These are phyloP conservation scores for Drosophila yakuba DNA, from an alignment of 1,140 invertebrate genomes.

Conservation along the genomic window DNA sequence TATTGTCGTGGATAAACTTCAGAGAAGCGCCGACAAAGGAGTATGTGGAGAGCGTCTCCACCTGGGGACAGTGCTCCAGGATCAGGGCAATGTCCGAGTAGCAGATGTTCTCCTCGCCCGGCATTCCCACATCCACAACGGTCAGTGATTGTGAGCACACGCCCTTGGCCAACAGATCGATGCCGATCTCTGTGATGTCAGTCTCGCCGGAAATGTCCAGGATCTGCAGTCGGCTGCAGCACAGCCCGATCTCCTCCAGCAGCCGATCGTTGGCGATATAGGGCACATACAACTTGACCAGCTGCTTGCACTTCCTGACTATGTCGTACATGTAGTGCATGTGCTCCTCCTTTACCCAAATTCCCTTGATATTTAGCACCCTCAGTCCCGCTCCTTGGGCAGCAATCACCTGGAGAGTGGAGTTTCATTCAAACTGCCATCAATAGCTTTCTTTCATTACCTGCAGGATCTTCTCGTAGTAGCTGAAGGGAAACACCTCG, in stretches of 20 bases:
- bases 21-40: constrained; percentile 88
- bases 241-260: constrained; percentile 86
- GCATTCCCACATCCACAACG: constrained; percentile 88
- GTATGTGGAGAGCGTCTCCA: constrained; percentile 87
- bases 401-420: constrained; percentile 85
- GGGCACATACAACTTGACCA: constrained; percentile 87
- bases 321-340: constrained; percentile 87
- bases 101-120: constrained; percentile 88
- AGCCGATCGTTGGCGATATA: constrained; percentile 89
- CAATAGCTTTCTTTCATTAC: constrained; percentile 76
- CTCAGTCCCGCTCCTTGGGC: constrained; percentile 87
- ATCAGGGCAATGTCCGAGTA: constrained; percentile 87
- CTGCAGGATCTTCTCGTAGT: constrained; percentile 88
- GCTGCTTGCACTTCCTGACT: constrained; percentile 86
- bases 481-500: constrained; percentile 88
- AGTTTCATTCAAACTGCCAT: background rate
- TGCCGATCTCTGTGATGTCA: constrained; percentile 87
- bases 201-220: constrained; percentile 88
- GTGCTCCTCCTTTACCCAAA: constrained; percentile 89
- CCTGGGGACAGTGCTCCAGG: constrained; percentile 87
- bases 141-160: constrained; percentile 85
- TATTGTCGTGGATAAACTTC: constrained; percentile 85
- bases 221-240: constrained; percentile 86
- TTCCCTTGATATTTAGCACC: constrained; percentile 88
- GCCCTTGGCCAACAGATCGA: constrained; percentile 86